Evolutionary conservation across 2,113 vertebrate genomes (phyloP).

Genomic region (Muntiacus reevesi): DNA sequence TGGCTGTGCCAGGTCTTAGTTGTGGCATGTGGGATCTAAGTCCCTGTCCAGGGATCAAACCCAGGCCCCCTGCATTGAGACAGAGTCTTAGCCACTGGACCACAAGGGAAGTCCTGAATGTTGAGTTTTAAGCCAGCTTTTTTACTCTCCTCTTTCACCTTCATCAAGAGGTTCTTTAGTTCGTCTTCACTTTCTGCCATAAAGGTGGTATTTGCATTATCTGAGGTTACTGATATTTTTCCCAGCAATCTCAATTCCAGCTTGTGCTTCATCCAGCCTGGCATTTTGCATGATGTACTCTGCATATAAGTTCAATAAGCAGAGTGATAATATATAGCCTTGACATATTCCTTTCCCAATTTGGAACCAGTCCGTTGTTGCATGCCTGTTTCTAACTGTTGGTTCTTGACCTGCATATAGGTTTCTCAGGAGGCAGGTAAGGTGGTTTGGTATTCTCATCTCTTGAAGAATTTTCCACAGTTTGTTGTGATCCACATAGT

Average conservation of each 20-base stretch:
- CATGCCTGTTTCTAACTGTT: background rate
- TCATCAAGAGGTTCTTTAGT: background rate
- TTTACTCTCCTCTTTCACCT: background rate
- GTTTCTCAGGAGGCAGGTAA: background rate
- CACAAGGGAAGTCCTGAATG: background rate
- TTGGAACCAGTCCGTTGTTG: background rate
- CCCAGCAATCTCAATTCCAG: background rate
- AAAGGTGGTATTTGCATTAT: background rate
- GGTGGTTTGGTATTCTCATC: background rate
- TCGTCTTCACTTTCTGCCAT: background rate
- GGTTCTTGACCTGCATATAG: background rate
- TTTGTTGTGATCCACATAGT: background rate
- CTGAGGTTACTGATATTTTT: background rate
- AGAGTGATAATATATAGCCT: background rate
- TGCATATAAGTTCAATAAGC: background rate
- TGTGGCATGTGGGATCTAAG: background rate
- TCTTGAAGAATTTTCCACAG: background rate
- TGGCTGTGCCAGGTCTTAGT: background rate
- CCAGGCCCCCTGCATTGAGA: background rate
- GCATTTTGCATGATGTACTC: background rate
- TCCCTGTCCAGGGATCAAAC: background rate
- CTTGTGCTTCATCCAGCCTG: background rate
- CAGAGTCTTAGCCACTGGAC: background rate
- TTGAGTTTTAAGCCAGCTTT: background rate
- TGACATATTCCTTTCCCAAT: background rate